Conservation (phyloP, 1,140 invertebrate genomes). For the Thrips palmi region DNA sequence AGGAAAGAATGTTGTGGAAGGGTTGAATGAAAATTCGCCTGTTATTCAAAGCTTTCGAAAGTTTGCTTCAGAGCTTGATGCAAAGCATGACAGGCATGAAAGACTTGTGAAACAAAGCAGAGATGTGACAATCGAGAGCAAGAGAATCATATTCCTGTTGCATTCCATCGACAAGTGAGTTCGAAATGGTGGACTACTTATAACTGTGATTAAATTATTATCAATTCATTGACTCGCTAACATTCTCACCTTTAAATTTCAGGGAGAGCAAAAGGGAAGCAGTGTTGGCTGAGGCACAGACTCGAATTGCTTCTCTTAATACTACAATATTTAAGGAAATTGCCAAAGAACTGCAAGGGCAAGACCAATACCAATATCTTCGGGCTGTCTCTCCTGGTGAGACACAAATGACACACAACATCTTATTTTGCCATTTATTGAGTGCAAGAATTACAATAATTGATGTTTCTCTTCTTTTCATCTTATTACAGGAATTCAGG, state of each 20-base stretch:
- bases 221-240: slow-evolving; percentile 6
- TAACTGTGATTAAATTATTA: slow-evolving; percentile 21
- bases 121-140: slow-evolving; percentile 85
- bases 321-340: slow-evolving; percentile 42
- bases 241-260: slow-evolving; percentile 11
- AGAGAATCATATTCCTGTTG: slow-evolving; percentile 71
- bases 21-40: slow-evolving; percentile 35
- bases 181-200: no score
- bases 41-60: slow-evolving; percentile 44
- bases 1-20: no score
- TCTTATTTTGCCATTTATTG: background rate
- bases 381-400: slow-evolving; percentile 44
- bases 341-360: slow-evolving; percentile 46
- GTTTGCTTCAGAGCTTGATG: slow-evolving; percentile 51
- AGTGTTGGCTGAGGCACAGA: slow-evolving; percentile 40
- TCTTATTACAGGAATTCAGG: slow-evolving; percentile 48
- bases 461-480: background rate
- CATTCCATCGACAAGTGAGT: slow-evolving; percentile 42
- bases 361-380: slow-evolving; percentile 55
- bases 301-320: slow-evolving; percentile 37
- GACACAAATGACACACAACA: slow-evolving; percentile 3
- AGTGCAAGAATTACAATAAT: slow-evolving; percentile 1
- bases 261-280: slow-evolving; percentile 34
- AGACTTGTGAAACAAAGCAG: slow-evolving; percentile 63
- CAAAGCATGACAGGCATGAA: slow-evolving; percentile 69